phyloP scores from a whole-genome alignment of 2,888 invertebrate genomes.

The Macropis europaea region DNA sequence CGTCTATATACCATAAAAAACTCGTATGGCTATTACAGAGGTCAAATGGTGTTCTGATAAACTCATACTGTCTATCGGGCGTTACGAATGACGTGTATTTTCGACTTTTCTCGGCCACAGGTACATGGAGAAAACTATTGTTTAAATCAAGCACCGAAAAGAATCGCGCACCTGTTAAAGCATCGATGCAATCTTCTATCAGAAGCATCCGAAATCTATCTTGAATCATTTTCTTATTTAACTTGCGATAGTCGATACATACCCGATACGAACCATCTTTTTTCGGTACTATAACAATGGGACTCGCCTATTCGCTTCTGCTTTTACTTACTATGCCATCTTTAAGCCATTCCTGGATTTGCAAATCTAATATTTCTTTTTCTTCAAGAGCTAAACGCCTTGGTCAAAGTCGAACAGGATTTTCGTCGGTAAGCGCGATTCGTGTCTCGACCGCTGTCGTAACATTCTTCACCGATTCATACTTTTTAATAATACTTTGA shows the following conservation, averaged over 20 bases:
- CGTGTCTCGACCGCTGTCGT: constrained; percentile 26
- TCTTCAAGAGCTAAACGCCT: constrained; percentile 32
- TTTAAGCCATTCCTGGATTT: constrained; percentile 40
- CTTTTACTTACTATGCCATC: not conserved
- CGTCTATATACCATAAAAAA: constrained; percentile 4
- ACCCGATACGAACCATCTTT: not conserved
- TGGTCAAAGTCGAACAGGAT: constrained; percentile 27
- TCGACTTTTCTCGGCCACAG: not conserved
- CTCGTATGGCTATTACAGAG: not conserved
- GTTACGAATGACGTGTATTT: constrained; percentile 13
- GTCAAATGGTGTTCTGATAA: not conserved
- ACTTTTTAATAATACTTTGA: not conserved
- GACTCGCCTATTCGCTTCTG: not conserved
- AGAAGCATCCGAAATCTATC: not conserved
- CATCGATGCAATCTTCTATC: not conserved
- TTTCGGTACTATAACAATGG: not conserved
- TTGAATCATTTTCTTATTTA: not conserved
- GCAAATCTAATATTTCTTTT: constrained; percentile 27
- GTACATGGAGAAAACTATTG: constrained; percentile 21
- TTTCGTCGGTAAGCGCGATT: constrained; percentile 38
- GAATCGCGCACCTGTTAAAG: not conserved
- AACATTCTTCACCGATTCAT: not conserved
- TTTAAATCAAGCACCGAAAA: not conserved
- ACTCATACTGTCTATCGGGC: constrained; percentile 10
- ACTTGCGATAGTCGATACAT: not conserved